Conservation (phyloP, 2,888 invertebrate genomes). For the Ormyrus rosae region DNA sequence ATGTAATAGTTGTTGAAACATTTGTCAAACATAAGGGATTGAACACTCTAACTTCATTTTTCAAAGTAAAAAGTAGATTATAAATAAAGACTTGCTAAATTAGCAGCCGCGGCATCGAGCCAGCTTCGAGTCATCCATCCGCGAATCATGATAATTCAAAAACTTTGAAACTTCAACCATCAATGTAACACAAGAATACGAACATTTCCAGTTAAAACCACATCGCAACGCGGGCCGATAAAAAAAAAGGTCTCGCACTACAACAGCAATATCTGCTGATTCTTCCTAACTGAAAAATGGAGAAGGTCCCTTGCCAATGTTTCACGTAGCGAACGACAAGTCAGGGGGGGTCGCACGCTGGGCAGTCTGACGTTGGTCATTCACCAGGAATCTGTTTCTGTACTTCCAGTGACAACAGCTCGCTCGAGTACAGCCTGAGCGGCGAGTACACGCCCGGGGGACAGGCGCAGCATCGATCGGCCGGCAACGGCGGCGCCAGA, state of each 20-base stretch:
- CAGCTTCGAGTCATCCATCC: conserved; percentile 11
- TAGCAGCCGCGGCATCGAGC: neutral
- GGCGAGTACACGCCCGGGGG: conserved; percentile 70
- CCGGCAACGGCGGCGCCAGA: conserved; percentile 74
- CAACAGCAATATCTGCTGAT: conserved; percentile 9
- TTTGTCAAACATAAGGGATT: too few species aligned
- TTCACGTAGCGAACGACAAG: conserved; percentile 22
- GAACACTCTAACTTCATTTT: neutral
- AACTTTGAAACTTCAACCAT: neutral
- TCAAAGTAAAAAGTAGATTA: neutral
- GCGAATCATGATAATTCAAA: neutral
- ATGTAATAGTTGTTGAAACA: too few species aligned
- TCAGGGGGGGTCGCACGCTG: conserved; percentile 29
- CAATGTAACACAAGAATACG: conserved; percentile 4
- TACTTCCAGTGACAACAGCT: conserved; percentile 77
- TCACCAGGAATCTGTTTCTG: conserved; percentile 57
- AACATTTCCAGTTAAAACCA: conserved; percentile 29
- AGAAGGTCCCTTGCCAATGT: conserved; percentile 55
- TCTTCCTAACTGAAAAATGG: conserved; percentile 54
- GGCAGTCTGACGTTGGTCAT: conserved; percentile 51
- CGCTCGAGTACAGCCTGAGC: conserved; percentile 79
- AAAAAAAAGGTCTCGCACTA: neutral
- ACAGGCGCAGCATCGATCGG: neutral
- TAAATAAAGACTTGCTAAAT: conserved; percentile 16
- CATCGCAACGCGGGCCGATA: neutral